Conservation (phyloP, 2,888 invertebrate species). For the Amaurobius ferox region DNA sequence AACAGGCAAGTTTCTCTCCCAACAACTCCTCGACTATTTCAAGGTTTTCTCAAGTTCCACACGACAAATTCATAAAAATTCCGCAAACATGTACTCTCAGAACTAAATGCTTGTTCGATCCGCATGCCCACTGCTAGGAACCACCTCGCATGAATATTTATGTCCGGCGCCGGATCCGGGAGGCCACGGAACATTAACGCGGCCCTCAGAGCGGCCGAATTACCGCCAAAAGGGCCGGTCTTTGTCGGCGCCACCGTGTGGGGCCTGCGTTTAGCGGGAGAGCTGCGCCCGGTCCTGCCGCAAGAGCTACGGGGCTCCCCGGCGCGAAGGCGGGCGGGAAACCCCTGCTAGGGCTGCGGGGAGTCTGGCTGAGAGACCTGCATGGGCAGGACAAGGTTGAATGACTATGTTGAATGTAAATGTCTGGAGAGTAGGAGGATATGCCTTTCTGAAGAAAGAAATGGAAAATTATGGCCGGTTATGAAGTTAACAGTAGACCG, state of each 20-base stretch:
- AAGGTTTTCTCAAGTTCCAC: slow-evolving; percentile 6
- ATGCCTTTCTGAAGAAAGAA: too few relatives aligned
- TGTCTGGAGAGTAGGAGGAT: too few relatives aligned
- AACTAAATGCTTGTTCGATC: background rate
- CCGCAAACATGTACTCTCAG: background rate
- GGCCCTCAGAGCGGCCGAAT: slow-evolving; percentile 26
- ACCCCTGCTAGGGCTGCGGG: slow-evolving; percentile 39
- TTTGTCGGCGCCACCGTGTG: slow-evolving; percentile 62
- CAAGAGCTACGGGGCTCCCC: slow-evolving; percentile 34
- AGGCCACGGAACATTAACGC: slow-evolving; percentile 53
- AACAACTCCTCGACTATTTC: background rate
- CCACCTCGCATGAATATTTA: slow-evolving; percentile 50
- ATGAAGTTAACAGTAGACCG: too few relatives aligned
- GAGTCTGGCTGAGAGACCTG: slow-evolving; percentile 23
- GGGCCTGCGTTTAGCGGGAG: slow-evolving; percentile 37
- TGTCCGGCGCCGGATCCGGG: slow-evolving; percentile 44
- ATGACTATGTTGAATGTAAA: background rate
- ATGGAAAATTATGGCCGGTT: too few relatives aligned
- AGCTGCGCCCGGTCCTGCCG: slow-evolving; percentile 29
- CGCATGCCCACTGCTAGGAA: slow-evolving; percentile 2
- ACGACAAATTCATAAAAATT: background rate
- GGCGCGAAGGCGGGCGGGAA: slow-evolving; percentile 21
- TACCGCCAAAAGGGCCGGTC: slow-evolving; percentile 28
- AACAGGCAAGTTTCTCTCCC: background rate
- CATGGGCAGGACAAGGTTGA: slow-evolving; percentile 29